Evolutionary conservation across 37 sponge, comb jelly and placozoan species (phyloP), one percentile per base, ranked within the genome.

Genomic region (Crambe crambe): DNA sequence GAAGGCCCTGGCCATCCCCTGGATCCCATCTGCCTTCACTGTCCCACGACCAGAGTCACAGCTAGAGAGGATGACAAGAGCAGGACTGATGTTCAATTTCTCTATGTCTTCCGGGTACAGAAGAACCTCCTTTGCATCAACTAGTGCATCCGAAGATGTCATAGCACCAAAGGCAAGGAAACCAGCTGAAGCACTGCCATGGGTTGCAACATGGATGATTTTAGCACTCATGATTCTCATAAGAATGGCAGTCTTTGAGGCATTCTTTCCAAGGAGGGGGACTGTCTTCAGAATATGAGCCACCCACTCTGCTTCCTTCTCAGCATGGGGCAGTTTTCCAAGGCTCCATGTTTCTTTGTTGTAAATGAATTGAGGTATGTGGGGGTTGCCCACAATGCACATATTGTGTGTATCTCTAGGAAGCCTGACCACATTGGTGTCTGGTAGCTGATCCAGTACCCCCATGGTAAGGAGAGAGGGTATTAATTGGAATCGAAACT

Each of bases 141-240:
- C 76, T 31, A 4, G 8, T 68, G 6, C 51, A 6, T 68, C 30
- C 5, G 37, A 36, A 25, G 81, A 35, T 37, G 77, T 37, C n/a
- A 59, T 18, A 37, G 69, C 57, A 25, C 76, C 83, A 78, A 86
- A 79, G 18, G 87, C 87, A 91, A 54, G 12, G 64, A 86, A 91
- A 2, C 83, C 87, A n/a, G 61, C 41, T 4, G 58, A 21, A 10
- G 80, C 87, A 66, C 80, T 87, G 1, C 87, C 87, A 64, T 91
- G 91, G 0, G 91, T 90, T 36, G 91, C 91, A 31, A 90, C 37
- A 57, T 90, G 91, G 47, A 90, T 78, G 29, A 90, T 44, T 29
- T 90, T 80, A 27, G 91, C 91, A 9, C 34, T 66, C 29, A 43
- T 78, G 37, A 91, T n/a, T 22, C 80, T 40, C 20, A 56, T 75